Base-by-base conservation (phyloP, 2,888 invertebrate genomes). In the Acleris literana region DNA sequence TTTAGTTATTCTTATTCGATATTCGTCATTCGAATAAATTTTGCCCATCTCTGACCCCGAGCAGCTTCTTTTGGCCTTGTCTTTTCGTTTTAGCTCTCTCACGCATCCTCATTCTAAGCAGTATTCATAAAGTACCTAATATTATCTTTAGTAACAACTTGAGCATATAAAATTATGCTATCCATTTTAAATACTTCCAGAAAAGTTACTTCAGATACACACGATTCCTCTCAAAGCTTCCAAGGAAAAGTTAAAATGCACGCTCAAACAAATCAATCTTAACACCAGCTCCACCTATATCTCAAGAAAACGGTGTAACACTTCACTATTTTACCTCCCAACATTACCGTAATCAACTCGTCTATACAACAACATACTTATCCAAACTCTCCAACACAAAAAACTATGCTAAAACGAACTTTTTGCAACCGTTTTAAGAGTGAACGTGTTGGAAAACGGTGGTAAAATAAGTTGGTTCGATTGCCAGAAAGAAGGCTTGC, bases 261-360 rank as follows among this genome's bases (percentile, higher is more conserved):
- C n/a, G 25, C 60, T 65, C 25, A 44, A 18, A 57, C 48, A 46
- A 56, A 66, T 66, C 62, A 66, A 66, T 66, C 52, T 17, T 43
- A 49, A 51, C 55, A 25, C 5, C 33, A 54, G 43, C 44, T 18
- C 20, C 13, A 76, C 71, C 72, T 68, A 69, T 71, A 49, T 61
- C 61, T 61, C 71, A 77, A 78, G 76, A 75, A 76, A 74, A 72
- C 75, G 70, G 76, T 77, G 70, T 73, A 72, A 72, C 74, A 74
- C 73, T 76, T 71, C 74, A 79, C 76, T 79, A 82, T 80, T 80
- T 82, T 79, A 84, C 83, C 82, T 82, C 70, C 73, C 72, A 73
- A 72, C 80, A 81, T 85, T 81, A 82, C 81, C 78, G 80, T 86
- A 85, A 87, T 86, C 86, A 84, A 84, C 82, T 79, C 76, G 70